These are phyloP conservation scores for Hypotaenidia okinawae DNA, from an alignment of 2,797 vertebrate genomes.

Conservation along the genomic window DNA sequence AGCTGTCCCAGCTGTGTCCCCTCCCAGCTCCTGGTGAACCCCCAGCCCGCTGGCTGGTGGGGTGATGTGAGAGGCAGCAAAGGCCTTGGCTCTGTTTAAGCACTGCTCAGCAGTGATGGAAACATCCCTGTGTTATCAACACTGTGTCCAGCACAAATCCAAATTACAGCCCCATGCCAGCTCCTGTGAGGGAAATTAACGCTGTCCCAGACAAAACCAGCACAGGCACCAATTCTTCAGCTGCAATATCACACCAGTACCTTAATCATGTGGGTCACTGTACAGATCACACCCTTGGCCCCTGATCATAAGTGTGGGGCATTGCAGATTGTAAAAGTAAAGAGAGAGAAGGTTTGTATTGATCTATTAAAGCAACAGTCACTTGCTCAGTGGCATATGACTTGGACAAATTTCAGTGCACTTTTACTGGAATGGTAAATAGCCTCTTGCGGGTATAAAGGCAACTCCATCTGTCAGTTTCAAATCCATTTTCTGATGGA, in stretches of 20 bases:
- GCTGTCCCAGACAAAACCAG: too few species aligned
- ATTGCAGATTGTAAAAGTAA: background rate
- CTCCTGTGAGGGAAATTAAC: too few species aligned
- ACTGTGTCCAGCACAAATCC: too few species aligned
- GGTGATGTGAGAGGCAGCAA: too few species aligned
- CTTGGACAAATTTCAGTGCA: background rate
- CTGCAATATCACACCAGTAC: background rate
- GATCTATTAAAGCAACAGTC: background rate
- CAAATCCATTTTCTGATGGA: conserved; percentile 5
- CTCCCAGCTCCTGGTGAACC: too few species aligned
- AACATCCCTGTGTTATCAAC: too few species aligned
- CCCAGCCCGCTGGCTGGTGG: too few species aligned
- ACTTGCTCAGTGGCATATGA: conserved; percentile 4
- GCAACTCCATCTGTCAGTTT: background rate
- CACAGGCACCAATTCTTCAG: background rate
- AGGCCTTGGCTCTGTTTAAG: too few species aligned
- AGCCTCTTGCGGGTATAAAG: conserved; percentile 25
- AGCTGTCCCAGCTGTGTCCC: too few species aligned
- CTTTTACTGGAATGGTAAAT: conserved; percentile 10
- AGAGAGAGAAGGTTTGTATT: background rate
- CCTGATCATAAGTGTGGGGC: background rate
- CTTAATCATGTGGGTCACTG: background rate
- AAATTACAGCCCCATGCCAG: too few species aligned
- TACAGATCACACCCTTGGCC: background rate
- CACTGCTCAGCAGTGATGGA: too few species aligned